Evolutionary conservation across 2,888 invertebrate genomes (phyloP), one percentile per base, ranked within the genome.

Genomic region (Phasia obesa): DNA sequence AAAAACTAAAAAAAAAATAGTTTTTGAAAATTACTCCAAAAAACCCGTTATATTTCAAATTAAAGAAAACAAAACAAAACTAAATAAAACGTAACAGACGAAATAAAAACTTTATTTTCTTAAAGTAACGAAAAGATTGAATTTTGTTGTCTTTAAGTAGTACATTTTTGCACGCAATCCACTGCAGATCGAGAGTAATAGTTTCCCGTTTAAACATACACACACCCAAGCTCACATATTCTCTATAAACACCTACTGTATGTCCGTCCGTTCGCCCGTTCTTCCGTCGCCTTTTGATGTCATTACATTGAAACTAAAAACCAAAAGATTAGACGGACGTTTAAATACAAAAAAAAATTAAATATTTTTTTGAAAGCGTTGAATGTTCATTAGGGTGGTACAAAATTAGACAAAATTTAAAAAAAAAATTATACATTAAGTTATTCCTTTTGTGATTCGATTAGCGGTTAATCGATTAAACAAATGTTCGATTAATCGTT

Each of bases 101-200:
- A 13, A 53, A 38, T 13, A 62, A 15, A 47, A 64, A 42, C 15
- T 57, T 67, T 64, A 44, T 80, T 74, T 35, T 57, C 15, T 49
- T 25, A 49, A 62, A 27, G n/a, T 35, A 17, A 21, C 23, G 5
- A 38, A 31, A 9, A 69, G 3, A 51, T 75, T 47, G 35, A 42
- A 42, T 73, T 62, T 73, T 65, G 64, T 73, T 64, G 62, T 55
- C 51, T 59, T 67, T 65, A 81, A 76, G 81, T 76, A 70, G 69
- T 65, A 67, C 59, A 81, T 65, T 65, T 83, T 83, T 65, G 74
- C 78, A 78, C 82, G 82, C 78, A 83, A 79, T 51, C 49, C 57
- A 21, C 19, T 9, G 15, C 44, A 47, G 23, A 47, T 67, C 49
- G n/a, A 55, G 31, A 55, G 67, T 17, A 44, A 53, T 47, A 67